Evolutionary conservation across 1,140 invertebrate species (phyloP).

Genomic region (Helicoverpa armigera): DNA sequence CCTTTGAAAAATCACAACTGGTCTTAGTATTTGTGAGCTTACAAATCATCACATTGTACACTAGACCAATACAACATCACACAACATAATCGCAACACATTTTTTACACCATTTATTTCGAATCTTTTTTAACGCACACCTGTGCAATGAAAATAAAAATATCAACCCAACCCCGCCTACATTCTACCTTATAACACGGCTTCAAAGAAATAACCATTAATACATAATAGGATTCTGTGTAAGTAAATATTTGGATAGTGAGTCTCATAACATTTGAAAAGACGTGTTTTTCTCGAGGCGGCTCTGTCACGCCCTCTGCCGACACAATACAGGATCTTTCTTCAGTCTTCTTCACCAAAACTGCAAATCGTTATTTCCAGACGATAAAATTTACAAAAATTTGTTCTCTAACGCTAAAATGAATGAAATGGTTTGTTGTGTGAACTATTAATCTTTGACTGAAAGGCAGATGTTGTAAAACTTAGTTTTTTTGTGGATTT

Average conservation of each 20-base stretch:
- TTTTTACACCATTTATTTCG: no score
- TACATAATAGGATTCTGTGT: slow-evolving; percentile 69
- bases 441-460: slow-evolving; percentile 78
- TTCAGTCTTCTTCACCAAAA: slow-evolving; percentile 62
- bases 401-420: slow-evolving; percentile 57
- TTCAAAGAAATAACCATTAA: slow-evolving; percentile 42
- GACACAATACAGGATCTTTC: slow-evolving; percentile 62
- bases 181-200: not conserved
- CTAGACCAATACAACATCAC: not conserved
- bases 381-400: slow-evolving; percentile 80
- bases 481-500: slow-evolving; percentile 50
- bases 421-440: slow-evolving; percentile 58
- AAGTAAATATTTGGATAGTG: slow-evolving; percentile 84
- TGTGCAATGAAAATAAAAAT: slow-evolving; percentile 9
- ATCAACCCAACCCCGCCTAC: slow-evolving; percentile 34
- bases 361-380: slow-evolving; percentile 84
- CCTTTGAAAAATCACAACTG: no score
- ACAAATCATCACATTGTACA: no score
- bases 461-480: slow-evolving; percentile 52
- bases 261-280: slow-evolving; percentile 70
- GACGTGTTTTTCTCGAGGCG: slow-evolving; percentile 48
- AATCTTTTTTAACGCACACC: not conserved
- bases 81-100: no score
- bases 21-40: no score
- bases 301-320: slow-evolving; percentile 79